Conservation (phyloP, 1,140 invertebrate species). For the Wasmannia auropunctata region DNA sequence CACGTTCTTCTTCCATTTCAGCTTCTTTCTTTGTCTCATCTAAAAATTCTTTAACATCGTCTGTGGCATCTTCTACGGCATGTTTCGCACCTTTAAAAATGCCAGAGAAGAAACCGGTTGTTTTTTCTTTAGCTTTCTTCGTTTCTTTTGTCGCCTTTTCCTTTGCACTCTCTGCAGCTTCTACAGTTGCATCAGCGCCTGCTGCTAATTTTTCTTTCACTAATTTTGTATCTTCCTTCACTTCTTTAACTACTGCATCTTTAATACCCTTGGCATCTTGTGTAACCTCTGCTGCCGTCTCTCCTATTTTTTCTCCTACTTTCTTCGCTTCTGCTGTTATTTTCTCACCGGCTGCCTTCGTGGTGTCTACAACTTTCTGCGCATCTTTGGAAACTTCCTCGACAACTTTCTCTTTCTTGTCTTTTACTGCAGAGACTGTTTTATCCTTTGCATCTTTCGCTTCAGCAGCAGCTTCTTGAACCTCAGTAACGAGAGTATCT, state of each 20-base stretch:
- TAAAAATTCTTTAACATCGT: conserved; percentile 70
- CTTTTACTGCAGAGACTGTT: conserved; percentile 14
- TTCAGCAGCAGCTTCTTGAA: conserved; percentile 25
- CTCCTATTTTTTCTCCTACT: neutral
- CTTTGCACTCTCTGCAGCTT: conserved; percentile 24
- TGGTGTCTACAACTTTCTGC: conserved; percentile 11
- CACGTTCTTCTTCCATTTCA: conserved; percentile 32
- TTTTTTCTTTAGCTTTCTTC: conserved; percentile 32
- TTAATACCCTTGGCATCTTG: conserved; percentile 18
- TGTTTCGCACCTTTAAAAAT: conserved; percentile 72
- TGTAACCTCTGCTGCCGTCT: neutral
- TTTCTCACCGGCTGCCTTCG: conserved; percentile 27
- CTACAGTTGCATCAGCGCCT: conserved; percentile 9
- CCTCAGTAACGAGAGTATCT: neutral
- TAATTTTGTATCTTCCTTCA: conserved; percentile 57
- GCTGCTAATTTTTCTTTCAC: conserved; percentile 54
- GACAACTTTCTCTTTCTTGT: conserved; percentile 15
- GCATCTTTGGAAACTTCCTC: conserved; percentile 46
- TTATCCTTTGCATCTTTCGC: conserved; percentile 59
- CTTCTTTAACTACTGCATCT: conserved; percentile 48
- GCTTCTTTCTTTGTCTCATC: conserved; percentile 66
- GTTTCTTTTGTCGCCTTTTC: conserved; percentile 53
- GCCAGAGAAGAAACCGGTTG: conserved; percentile 57
- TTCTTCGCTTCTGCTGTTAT: conserved; percentile 8
- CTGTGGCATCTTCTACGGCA: conserved; percentile 75